phyloP scores from a whole-genome alignment of 2,797 vertebrate genomes.

The Sternotherus odoratus region DNA sequence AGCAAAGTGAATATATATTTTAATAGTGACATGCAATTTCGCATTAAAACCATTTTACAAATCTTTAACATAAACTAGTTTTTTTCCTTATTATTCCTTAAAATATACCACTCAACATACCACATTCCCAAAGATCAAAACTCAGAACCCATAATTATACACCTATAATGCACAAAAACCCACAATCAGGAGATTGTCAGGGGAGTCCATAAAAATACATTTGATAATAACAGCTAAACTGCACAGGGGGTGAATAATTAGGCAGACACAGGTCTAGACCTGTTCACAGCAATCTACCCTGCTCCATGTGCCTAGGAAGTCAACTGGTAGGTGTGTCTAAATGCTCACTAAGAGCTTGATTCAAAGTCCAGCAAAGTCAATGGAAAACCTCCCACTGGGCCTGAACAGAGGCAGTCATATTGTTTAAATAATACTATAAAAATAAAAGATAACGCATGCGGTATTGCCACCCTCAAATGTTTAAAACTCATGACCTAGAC shows the following conservation, averaged over 20 bases:
- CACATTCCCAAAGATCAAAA: background rate
- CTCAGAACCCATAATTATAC: background rate
- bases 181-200: background rate
- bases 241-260: background rate
- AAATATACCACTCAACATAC: background rate
- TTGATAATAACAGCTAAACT: background rate
- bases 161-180: background rate
- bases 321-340: background rate
- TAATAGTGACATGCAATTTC: background rate
- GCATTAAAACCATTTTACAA: background rate
- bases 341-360: background rate
- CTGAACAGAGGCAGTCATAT: background rate
- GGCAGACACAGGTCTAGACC: background rate
- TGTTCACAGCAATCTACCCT: background rate
- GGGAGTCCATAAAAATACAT: slow-evolving; percentile 10
- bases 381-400: background rate
- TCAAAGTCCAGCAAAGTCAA: background rate
- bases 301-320: background rate
- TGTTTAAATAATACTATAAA: background rate
- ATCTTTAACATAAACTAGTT: background rate
- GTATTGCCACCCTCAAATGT: background rate
- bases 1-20: background rate
- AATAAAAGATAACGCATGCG: background rate
- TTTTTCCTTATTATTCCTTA: background rate
- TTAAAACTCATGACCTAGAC: background rate